Conservation (phyloP, 2,888 invertebrate species). For the Rhamphomyia laevipes region DNA sequence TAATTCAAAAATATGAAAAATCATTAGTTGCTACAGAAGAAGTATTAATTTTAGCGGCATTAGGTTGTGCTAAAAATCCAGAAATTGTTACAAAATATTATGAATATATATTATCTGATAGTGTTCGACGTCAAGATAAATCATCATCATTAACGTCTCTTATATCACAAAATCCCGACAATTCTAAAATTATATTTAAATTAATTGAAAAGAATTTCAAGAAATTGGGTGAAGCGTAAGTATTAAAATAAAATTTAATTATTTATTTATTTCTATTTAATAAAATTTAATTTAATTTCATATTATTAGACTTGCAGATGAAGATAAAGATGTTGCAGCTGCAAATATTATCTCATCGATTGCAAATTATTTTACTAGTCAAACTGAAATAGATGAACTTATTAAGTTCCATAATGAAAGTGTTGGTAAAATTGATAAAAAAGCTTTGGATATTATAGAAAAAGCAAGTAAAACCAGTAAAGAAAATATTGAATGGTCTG, state of each 20-base stretch:
- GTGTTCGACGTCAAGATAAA: constrained; percentile 33
- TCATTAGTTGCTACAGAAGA: constrained; percentile 53
- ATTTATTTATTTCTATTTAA: not conserved
- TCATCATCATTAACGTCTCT: constrained; percentile 36
- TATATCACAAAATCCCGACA: constrained; percentile 42
- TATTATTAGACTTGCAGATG: not conserved
- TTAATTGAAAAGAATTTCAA: constrained; percentile 32
- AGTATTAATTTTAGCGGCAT: constrained; percentile 47
- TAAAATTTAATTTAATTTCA: not conserved
- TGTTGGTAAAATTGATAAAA: not conserved
- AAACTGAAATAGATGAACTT: constrained; percentile 22
- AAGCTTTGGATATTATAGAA: constrained; percentile 17
- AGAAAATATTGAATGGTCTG: constrained; percentile 32
- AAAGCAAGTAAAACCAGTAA: constrained; percentile 23
- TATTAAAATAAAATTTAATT: not conserved
- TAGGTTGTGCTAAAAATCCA: constrained; percentile 53
- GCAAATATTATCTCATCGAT: constrained; percentile 24
- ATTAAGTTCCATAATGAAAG: constrained; percentile 19
- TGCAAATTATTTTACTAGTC: constrained; percentile 29
- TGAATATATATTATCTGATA: constrained; percentile 37
- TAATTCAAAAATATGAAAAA: constrained; percentile 48
- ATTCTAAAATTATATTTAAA: constrained; percentile 43
- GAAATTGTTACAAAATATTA: constrained; percentile 42
- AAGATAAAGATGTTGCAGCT: constrained; percentile 20
- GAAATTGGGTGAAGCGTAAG: constrained; percentile 27